Percentiles rank a stretch among this genome's conserved stretches.
phyloP scores from a whole-genome alignment of 2,797 vertebrate genomes.

The Leptoclinus maculatus region DNA sequence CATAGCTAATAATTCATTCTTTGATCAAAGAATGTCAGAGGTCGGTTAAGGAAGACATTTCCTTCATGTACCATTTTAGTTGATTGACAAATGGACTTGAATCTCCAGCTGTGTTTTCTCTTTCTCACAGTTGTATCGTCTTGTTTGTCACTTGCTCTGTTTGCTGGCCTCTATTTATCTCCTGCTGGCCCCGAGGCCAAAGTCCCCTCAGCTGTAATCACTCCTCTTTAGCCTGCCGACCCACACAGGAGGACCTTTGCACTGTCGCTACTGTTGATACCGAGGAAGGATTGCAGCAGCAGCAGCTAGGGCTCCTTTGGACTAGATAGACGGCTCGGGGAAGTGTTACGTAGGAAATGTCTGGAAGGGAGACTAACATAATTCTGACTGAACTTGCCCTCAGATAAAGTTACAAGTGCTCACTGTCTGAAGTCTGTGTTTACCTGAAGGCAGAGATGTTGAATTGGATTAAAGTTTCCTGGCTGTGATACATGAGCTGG shows the following conservation, averaged over 20 bases:
- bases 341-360: slow-evolving; percentile 33
- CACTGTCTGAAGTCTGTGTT: slow-evolving; percentile 48
- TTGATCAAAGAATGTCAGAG: not conserved
- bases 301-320: slow-evolving; percentile 16
- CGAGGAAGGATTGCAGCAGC: slow-evolving; percentile 3
- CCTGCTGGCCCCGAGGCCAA: slow-evolving; percentile 55
- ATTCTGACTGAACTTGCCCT: slow-evolving; percentile 36
- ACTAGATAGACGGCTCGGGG: slow-evolving; percentile 29
- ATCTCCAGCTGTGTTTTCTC: slow-evolving; percentile 20
- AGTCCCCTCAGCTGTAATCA: slow-evolving; percentile 67
- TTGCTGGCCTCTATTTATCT: slow-evolving; percentile 56
- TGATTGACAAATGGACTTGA: not conserved
- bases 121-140: slow-evolving; percentile 3
- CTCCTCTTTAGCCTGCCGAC: slow-evolving; percentile 63
- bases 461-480: slow-evolving; percentile 14
- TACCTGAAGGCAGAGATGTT: slow-evolving; percentile 39
- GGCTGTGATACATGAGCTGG: not conserved
- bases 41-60: not conserved
- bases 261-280: slow-evolving; percentile 46
- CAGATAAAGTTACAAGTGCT: slow-evolving; percentile 52
- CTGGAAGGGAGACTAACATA: slow-evolving; percentile 42
- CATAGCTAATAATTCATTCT: not conserved
- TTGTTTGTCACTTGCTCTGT: slow-evolving; percentile 57
- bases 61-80: not conserved
- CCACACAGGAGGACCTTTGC: slow-evolving; percentile 70